Percentiles rank a stretch among this genome's conserved stretches.
phyloP scores from a whole-genome alignment of 1,140 invertebrate species.

The Ruditapes philippinarum region DNA sequence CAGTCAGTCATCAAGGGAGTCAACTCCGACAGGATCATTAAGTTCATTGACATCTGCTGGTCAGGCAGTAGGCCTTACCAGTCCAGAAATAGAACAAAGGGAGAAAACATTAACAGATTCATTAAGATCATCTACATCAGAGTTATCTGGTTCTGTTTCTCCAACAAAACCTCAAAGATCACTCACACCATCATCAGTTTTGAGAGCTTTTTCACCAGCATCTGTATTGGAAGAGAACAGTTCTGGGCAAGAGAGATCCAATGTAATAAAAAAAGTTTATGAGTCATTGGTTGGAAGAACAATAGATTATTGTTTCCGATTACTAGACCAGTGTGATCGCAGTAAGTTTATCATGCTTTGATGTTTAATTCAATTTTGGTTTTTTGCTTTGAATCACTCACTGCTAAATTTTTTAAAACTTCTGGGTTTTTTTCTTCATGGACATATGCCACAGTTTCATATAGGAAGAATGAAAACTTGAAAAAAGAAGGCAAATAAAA shows the following conservation, averaged over 20 bases:
- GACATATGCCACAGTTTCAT: too few species aligned
- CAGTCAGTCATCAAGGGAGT: conserved; percentile 28
- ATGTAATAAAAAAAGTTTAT: conserved; percentile 68
- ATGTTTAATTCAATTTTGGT: too few species aligned
- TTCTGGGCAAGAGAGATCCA: neutral
- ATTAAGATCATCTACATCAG: neutral
- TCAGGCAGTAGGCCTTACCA: neutral
- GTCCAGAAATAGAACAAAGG: neutral
- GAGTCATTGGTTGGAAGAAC: conserved; percentile 74
- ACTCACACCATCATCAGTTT: conserved; percentile 16
- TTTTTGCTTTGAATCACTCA: too few species aligned
- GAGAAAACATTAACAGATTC: conserved; percentile 12
- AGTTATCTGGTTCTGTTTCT: neutral
- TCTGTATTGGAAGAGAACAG: neutral
- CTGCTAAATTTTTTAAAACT: too few species aligned
- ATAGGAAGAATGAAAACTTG: too few species aligned
- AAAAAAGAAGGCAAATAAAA: too few species aligned
- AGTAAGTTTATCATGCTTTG: too few species aligned
- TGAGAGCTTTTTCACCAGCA: neutral
- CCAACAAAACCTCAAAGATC: conserved; percentile 23
- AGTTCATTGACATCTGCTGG: conserved; percentile 2
- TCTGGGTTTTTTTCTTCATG: too few species aligned
- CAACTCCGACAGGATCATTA: conserved; percentile 3
- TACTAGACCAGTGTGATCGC: conserved; percentile 85
- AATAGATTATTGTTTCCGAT: conserved; percentile 83